Evolutionary conservation across 2,113 vertebrate species (phyloP).

Genomic region (Phalacrocorax carbo): DNA sequence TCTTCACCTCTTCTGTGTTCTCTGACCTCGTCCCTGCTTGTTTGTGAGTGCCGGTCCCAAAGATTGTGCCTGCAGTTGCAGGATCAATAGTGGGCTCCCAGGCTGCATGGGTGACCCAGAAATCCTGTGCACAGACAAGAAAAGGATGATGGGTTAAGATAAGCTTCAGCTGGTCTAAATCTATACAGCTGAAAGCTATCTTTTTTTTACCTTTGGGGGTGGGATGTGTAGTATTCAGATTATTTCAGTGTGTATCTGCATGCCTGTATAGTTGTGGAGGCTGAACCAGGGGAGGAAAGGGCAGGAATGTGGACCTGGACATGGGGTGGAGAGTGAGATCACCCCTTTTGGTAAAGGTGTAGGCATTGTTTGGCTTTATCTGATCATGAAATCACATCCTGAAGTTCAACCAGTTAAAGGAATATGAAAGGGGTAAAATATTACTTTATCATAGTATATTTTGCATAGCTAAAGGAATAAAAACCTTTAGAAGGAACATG

Average conservation of each 20-base stretch:
- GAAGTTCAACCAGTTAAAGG: background rate
- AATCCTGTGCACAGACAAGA: background rate
- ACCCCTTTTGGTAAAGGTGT: background rate
- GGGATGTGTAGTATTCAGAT: background rate
- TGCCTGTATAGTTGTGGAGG: fast-evolving
- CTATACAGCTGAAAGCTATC: background rate
- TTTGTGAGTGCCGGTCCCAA: background rate
- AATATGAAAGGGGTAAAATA: background rate
- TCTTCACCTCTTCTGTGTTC: background rate
- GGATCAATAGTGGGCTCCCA: background rate
- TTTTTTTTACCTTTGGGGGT: background rate
- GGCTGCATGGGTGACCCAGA: background rate
- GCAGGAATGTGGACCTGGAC: background rate
- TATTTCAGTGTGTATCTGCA: background rate
- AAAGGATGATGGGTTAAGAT: background rate
- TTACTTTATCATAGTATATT: background rate
- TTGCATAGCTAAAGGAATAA: background rate
- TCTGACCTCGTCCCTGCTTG: background rate
- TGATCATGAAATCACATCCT: background rate
- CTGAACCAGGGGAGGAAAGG: background rate
- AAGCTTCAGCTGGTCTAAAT: background rate
- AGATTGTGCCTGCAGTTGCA: background rate
- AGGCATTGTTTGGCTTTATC: background rate
- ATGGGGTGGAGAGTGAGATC: background rate
- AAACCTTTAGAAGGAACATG: background rate